phyloP scores from a whole-genome alignment of 2,888 invertebrate species.

The Geotrupes spiniger region DNA sequence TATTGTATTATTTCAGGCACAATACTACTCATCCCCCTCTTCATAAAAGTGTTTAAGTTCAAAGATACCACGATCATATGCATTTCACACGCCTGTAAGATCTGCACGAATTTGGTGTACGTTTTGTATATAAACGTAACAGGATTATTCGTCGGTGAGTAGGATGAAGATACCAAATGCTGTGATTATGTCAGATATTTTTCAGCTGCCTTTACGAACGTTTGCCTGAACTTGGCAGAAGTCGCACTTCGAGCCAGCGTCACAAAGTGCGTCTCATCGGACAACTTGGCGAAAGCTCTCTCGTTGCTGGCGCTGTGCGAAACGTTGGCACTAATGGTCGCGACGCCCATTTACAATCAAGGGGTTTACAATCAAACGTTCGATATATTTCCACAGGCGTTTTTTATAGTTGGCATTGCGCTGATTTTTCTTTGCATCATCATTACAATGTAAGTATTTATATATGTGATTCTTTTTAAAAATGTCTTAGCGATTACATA shows the following conservation, averaged over 20 bases:
- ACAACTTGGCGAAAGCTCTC: neutral
- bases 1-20: constrained; percentile 35
- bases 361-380: constrained; percentile 1
- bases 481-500: too few relatives aligned
- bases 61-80: constrained; percentile 46
- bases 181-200: neutral
- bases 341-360: constrained; percentile 2
- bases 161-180: neutral
- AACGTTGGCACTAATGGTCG: neutral
- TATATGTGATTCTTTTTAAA: too few relatives aligned
- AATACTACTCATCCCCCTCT: constrained; percentile 39
- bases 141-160: constrained; percentile 22
- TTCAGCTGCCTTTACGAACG: neutral
- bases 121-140: constrained; percentile 9
- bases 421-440: neutral
- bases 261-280: constrained; percentile 1
- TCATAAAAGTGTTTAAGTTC: constrained; percentile 43
- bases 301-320: neutral
- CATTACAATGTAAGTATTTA: constrained; percentile 2
- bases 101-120: constrained; percentile 31
- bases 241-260: neutral
- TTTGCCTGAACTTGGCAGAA: neutral
- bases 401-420: neutral
- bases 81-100: constrained; percentile 49
- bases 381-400: neutral